Base-by-base conservation (phyloP, 2,113 vertebrate species). In the Tachycineta bicolor region DNA sequence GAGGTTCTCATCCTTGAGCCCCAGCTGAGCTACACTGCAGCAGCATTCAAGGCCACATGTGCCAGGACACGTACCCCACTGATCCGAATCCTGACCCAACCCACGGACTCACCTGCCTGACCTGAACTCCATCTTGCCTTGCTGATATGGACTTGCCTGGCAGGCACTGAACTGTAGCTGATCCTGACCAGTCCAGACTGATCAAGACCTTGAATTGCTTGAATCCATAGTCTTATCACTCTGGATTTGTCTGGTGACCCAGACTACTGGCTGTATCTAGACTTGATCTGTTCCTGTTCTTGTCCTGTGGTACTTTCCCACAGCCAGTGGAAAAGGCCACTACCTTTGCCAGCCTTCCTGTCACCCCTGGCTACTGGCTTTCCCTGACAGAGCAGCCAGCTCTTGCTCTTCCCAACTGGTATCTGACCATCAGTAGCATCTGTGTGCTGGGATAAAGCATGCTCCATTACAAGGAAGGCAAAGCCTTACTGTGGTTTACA, bases 21-120 rank as follows among this genome's bases (percentile, higher is more conserved):
- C n/a, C 53, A 81, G 0, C 12, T n/a, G 56, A 90, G 67, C 43
- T 53, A 59, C 3, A 5, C 14, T 13, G 62, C 52, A 82, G 56
- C n/a, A 70, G 65, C 56, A 67, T 0, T 50, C 65, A 75, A n/a
- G n/a, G 78, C 44, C 62, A 94, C 49, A 63, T 3, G 8, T 26
- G 23, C 6, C 65, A 63, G 62, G 34, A 34, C 58, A 79, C 0
- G 0, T 6, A 56, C 6, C 21, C 10, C 24, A 21, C 24, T 28
- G 75, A 50, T 31, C 29, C 2, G 0, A 87, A 77, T 59, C 34
- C 76, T 55, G 49, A 75, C 25, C 39, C 24, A 37, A 50, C 21
- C 33, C 71, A 47, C 3, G 6, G 31, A 44, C 60, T 81, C 65
- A 41, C 21, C 26, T 92, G 71, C 41, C 46, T 11, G 24, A 90